phyloP scores from a whole-genome alignment of 2,113 vertebrate species.

The Grantiella picta region DNA sequence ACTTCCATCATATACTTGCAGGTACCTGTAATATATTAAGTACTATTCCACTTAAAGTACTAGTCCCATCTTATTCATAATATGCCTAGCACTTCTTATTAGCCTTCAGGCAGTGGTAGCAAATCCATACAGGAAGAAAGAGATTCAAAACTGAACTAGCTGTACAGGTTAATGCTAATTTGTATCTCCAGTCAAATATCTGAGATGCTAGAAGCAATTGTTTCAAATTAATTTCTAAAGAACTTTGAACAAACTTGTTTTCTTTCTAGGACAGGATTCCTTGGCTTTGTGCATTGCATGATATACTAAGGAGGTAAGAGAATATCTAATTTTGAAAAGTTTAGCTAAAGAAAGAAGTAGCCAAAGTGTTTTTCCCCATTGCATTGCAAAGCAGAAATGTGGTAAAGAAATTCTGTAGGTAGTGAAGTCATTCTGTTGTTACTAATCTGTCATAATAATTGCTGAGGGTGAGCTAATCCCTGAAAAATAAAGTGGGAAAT shows the following conservation, averaged over 20 bases:
- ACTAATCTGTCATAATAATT: not conserved
- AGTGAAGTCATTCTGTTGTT: not conserved
- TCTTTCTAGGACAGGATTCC: conserved; percentile 85
- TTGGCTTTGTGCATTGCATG: conserved; percentile 85
- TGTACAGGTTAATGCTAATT: not conserved
- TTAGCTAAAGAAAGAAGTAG: not conserved
- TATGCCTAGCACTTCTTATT: not conserved
- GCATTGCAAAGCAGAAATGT: not conserved
- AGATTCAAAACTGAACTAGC: not conserved
- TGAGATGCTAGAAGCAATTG: not conserved
- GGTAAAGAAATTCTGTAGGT: not conserved
- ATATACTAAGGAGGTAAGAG: conserved; percentile 81
- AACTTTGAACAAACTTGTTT: conserved; percentile 8
- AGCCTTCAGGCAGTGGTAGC: not conserved
- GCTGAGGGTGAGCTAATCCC: not conserved
- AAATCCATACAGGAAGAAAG: not conserved
- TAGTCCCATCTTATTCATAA: not conserved
- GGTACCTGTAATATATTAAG: not conserved
- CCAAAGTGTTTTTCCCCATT: not conserved
- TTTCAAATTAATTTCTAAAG: not conserved
- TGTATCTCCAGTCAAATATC: not conserved
- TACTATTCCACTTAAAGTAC: not conserved
- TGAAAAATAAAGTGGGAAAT: not conserved
- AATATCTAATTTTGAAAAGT: not conserved
- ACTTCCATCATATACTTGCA: not conserved